Evolutionary conservation across 2,888 invertebrate species (phyloP).

Genomic region (Tridacna gigas): DNA sequence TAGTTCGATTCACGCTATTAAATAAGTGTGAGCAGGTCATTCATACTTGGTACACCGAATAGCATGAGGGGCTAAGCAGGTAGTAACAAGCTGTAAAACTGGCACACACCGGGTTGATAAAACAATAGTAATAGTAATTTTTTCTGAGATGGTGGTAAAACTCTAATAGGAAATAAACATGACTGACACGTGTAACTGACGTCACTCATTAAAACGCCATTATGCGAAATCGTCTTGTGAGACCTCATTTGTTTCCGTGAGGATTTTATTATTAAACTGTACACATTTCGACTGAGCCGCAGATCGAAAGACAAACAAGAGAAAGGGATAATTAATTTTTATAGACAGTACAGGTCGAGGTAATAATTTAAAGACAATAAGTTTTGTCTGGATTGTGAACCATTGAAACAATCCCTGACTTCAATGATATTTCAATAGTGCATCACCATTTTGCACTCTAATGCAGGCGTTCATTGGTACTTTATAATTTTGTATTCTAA

Average conservation of each 20-base stretch:
- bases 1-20: no score
- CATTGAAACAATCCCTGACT: no score
- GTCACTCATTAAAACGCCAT: slow-evolving; percentile 12
- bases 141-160: no score
- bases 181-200: neutral
- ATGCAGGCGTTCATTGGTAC: no score
- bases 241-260: slow-evolving; percentile 1
- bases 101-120: no score
- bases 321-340: slow-evolving; percentile 15
- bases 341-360: slow-evolving; percentile 2
- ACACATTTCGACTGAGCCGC: neutral
- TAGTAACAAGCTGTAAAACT: no score
- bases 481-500: no score
- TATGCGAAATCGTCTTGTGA: neutral
- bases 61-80: no score
- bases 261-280: slow-evolving; percentile 7
- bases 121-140: neutral
- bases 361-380: slow-evolving; percentile 7
- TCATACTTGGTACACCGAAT: no score
- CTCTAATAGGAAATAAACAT: slow-evolving; percentile 4
- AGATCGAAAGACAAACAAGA: slow-evolving; percentile 10
- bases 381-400: neutral
- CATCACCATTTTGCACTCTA: no score
- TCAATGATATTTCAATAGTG: no score
- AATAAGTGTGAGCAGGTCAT: no score